Base-by-base conservation (phyloP, 1,140 invertebrate genomes). In the Meteorus sp. region DNA sequence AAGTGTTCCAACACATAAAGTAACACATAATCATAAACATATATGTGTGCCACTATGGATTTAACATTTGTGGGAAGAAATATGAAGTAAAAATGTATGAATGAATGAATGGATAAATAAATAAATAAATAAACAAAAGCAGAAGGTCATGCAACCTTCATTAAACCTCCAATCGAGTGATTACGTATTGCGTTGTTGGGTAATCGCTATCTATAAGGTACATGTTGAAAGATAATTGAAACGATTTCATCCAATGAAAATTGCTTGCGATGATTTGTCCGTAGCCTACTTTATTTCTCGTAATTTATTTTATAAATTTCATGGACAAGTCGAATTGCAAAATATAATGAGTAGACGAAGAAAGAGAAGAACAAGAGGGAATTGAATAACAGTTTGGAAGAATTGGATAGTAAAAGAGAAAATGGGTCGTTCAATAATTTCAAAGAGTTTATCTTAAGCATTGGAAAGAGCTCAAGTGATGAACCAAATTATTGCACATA, bases 221-320 rank as follows among this genome's bases (percentile, higher is more conserved):
- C n/a, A n/a, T n/a, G n/a, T n/a, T 13, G 35, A 20, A 33, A 25
- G 39, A 56, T 62, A 62, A 62, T 62, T 62, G 60, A 62, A 62
- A 62, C 56, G 56, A 62, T 62, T 62, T 62, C 51, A 48, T 17
- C 56, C 60, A 58, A 62, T 62, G 56, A 59, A 47, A 29, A n/a
- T n/a, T n/a, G n/a, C n/a, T n/a, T 13, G 39, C 58, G 55, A 51
- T 60, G 52, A 60, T 60, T 60, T 47, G 37, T 48, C 51, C 39
- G 19, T 54, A 19, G 44, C 15, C 17, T 7, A 45, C 43, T 27
- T 48, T 20, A 48, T 17, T 17, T 48, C 35, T 39, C 35, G 8
- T n/a, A n/a, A 39, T 22, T 20, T 54, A 31, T 51, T 23, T 47
- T 47, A 7, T 13, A 35, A 13, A 9, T 47, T 15, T 47, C 25